These are phyloP conservation scores for Tillus elongatus DNA, from an alignment of 2,888 invertebrate species.

Conservation along the genomic window DNA sequence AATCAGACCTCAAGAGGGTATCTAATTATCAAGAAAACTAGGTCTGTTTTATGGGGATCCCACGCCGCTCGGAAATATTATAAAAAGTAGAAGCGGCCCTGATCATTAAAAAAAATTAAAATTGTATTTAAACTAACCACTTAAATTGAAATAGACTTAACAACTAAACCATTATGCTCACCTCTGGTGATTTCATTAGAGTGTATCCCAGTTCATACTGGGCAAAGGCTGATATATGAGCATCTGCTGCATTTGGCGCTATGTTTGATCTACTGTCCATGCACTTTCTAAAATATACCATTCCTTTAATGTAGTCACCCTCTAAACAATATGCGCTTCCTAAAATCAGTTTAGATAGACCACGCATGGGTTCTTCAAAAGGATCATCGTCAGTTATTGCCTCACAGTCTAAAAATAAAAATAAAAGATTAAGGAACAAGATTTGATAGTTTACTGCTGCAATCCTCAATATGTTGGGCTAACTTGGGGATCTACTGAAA, in stretches of 20 bases:
- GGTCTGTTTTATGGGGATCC: no score
- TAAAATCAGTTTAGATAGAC: constrained; percentile 45
- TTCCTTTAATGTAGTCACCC: constrained; percentile 36
- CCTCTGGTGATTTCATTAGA: constrained; percentile 37
- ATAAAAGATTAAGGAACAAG: no score
- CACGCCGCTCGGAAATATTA: no score
- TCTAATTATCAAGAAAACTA: no score
- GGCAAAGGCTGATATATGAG: constrained; percentile 56
- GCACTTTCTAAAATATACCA: constrained; percentile 37
- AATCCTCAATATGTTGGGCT: constrained; percentile 1
- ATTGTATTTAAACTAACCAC: no score
- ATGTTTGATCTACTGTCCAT: constrained; percentile 30
- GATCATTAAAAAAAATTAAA: no score
- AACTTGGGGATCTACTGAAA: not conserved
- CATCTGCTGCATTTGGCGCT: constrained; percentile 36
- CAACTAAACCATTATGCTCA: constrained; percentile 16
- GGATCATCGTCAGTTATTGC: constrained; percentile 19
- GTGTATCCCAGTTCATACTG: constrained; percentile 54
- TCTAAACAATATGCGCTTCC: constrained; percentile 45
- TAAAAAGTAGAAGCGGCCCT: no score
- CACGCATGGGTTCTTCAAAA: constrained; percentile 47
- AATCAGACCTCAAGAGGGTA: no score
- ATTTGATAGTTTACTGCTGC: no score
- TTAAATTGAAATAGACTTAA: not conserved
- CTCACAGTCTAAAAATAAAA: constrained; percentile 12